Percentiles rank a stretch among this genome's conserved stretches.
Evolutionary conservation across 2,888 invertebrate species (phyloP).

Genomic region (Drosophila pseudotalamancana): DNA sequence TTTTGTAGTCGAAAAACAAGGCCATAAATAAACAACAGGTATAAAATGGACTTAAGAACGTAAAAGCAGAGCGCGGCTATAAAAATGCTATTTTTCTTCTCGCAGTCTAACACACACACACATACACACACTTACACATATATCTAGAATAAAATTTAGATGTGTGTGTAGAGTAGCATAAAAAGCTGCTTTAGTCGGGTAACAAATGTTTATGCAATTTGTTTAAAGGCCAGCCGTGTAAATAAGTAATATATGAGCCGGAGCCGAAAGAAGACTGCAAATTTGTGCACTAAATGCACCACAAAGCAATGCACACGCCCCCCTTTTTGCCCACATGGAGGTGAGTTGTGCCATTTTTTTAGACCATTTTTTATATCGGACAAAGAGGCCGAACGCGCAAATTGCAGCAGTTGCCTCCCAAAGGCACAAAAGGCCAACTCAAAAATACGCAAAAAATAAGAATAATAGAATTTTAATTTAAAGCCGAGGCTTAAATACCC

Average conservation of each 20-base stretch:
- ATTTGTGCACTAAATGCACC: constrained; percentile 36
- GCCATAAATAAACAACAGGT: constrained; percentile 72
- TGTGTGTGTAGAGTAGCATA: constrained; percentile 30
- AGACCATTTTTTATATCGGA: constrained; percentile 14
- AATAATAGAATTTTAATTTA: neutral
- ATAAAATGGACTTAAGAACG: constrained; percentile 64
- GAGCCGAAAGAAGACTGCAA: constrained; percentile 27
- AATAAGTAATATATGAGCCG: constrained; percentile 42
- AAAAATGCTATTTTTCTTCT: constrained; percentile 62
- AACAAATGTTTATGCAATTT: constrained; percentile 73
- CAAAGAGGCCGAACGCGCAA: constrained; percentile 51
- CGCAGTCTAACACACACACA: constrained; percentile 7
- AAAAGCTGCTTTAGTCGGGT: constrained; percentile 59
- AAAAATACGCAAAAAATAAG: constrained; percentile 8
- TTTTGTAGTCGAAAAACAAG: constrained; percentile 5
- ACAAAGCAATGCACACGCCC: constrained; percentile 24
- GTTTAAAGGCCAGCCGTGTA: constrained; percentile 48
- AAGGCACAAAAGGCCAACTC: constrained; percentile 33
- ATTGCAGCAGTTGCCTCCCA: constrained; percentile 51
- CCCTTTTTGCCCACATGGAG: neutral
- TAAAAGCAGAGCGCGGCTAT: constrained; percentile 48
- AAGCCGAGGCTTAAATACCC: neutral
- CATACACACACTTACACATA: neutral
- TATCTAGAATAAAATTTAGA: constrained; percentile 21
- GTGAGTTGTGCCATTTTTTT: constrained; percentile 22